phyloP scores from a whole-genome alignment of 2,797 vertebrate species.

The Enteromius mattozi region DNA sequence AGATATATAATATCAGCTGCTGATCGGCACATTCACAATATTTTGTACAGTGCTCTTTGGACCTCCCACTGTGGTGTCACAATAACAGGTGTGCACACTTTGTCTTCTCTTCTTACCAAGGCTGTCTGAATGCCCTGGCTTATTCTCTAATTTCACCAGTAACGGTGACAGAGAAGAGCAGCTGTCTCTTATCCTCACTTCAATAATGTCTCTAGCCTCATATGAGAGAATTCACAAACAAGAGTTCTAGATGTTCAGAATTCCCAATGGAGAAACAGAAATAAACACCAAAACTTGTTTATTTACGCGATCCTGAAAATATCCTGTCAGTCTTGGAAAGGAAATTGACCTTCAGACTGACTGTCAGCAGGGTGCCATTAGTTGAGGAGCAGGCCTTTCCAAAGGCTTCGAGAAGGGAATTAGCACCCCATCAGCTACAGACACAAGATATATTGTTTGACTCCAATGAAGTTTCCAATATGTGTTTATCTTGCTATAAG shows the following conservation, averaged over 20 bases:
- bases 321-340: not conserved
- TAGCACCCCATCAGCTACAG: slow-evolving; percentile 35
- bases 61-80: slow-evolving; percentile 41
- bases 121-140: slow-evolving; percentile 26
- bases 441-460: slow-evolving; percentile 38
- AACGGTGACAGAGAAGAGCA: slow-evolving; percentile 49
- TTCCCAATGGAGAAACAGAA: slow-evolving; percentile 9
- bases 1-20: not conserved
- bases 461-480: not conserved
- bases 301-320: not conserved
- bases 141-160: slow-evolving; percentile 42
- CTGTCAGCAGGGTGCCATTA: not conserved
- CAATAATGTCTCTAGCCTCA: slow-evolving; percentile 2
- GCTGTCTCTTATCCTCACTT: slow-evolving; percentile 12
- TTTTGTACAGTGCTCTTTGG: not conserved
- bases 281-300: not conserved
- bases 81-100: slow-evolving; percentile 50
- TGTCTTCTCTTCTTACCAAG: slow-evolving; percentile 54
- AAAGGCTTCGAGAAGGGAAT: slow-evolving; percentile 18
- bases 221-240: slow-evolving; percentile 17
- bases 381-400: slow-evolving; percentile 8
- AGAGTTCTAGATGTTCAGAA: not conserved
- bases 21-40: slow-evolving; percentile 18
- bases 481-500: slow-evolving; percentile 12
- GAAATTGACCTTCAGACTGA: slow-evolving; percentile 43